A percentile compares a stretch with the other conserved stretches of the same genome.
These are phyloP conservation scores for Anguilla obscura DNA, from an alignment of 2,797 vertebrate genomes.

Conservation along the genomic window DNA sequence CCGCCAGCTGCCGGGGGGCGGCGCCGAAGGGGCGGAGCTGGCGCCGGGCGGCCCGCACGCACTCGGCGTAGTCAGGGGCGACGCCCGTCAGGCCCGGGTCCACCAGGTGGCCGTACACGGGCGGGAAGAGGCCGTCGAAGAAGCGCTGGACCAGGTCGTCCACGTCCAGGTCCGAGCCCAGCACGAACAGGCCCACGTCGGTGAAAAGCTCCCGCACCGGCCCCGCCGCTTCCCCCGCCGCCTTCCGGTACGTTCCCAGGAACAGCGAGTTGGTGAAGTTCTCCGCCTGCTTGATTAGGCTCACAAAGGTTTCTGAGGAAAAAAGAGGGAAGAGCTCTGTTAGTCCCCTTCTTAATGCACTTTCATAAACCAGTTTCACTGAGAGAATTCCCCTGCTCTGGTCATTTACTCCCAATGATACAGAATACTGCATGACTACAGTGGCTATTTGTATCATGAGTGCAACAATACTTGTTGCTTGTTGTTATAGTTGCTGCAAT, in stretches of 20 bases:
- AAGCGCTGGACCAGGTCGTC: conserved; percentile 79
- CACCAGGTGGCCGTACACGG: conserved; percentile 78
- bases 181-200: conserved; percentile 78
- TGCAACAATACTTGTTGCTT: no score
- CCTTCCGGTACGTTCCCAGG: conserved; percentile 68
- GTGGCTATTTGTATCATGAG: no score
- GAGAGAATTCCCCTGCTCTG: background rate
- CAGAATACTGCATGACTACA: no score
- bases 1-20: conserved; percentile 63
- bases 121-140: conserved; percentile 82
- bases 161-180: conserved; percentile 76
- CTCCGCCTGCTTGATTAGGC: conserved; percentile 78
- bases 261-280: conserved; percentile 77
- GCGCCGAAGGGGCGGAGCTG: conserved; percentile 73
- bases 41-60: conserved; percentile 65
- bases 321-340: conserved; percentile 43
- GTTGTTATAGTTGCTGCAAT: no score
- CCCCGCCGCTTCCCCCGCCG: conserved; percentile 67
- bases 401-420: background rate
- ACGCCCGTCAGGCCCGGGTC: conserved; percentile 66
- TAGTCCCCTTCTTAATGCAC: background rate
- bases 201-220: conserved; percentile 80
- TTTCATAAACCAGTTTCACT: background rate
- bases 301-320: conserved; percentile 78
- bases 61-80: conserved; percentile 73